Base-by-base conservation (phyloP, 2,888 invertebrate genomes). In the Eupeodes latifasciatus region DNA sequence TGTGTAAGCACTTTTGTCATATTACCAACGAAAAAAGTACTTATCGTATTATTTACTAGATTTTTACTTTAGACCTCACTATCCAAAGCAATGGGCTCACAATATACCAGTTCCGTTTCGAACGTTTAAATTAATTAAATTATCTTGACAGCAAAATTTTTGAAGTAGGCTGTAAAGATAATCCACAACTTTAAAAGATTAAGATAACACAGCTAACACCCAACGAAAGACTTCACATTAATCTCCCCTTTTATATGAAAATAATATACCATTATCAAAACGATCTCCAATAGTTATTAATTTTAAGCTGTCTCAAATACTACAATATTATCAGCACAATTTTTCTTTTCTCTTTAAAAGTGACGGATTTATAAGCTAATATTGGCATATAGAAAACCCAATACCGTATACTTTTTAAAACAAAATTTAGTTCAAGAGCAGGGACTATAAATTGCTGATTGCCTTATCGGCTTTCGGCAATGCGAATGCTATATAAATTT, bases 311-410 rank as follows among this genome's bases (percentile, higher is more conserved):
- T 64, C 47, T 47, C 7, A 44, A 64, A 44, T 47, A 47, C 12
- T 44, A 47, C 44, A 64, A 16, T 16, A 16, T 11, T 40, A 62
- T 44, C 40, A 44, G 16, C 44, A 16, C n/a, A 12, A 40, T 16
- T 62, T 40, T 40, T 36, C 36, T 16, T 40, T 62, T 4, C 4
- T 40, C 16, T 40, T 11, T 40, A 6, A 5, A 62, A 62, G 6
- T 67, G 49, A 67, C 49, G 19, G 66, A 67, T 67, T 67, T 49
- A 67, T 51, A 49, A 62, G 62, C 40, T 11, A 62, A 62, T 49
- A 66, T n/a, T 66, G 49, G 66, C 14, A 27, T 14, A 27, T 14
- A 27, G 44, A 27, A 66, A 27, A 66, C 9, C 49, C 40, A 16
- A 40, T 16, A 40, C 10, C n/a, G n/a, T n/a, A 14, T 44, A 19